These are phyloP conservation scores for Petrocephalus schoutedeni DNA, from an alignment of 2,797 vertebrate genomes.

Conservation along the genomic window DNA sequence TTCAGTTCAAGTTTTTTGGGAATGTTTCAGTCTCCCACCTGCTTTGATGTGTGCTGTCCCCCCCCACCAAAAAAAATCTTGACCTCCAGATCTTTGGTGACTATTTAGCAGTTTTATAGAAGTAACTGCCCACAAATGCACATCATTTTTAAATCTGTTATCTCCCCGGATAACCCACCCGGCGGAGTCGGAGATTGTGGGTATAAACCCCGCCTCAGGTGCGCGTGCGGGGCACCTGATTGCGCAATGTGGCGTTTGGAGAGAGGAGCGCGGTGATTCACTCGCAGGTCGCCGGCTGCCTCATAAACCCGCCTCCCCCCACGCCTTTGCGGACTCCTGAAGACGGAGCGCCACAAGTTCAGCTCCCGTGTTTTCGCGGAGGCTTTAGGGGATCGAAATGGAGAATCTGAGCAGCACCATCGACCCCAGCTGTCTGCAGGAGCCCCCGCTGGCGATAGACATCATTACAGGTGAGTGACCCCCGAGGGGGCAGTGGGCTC, in stretches of 20 bases:
- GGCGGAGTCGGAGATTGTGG: background rate
- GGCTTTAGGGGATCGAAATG: conserved; percentile 31
- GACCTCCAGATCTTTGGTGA: background rate
- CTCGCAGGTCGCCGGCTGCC: background rate
- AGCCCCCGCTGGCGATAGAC: conserved; percentile 64
- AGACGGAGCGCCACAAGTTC: background rate
- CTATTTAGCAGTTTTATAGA: background rate
- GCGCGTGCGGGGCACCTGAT: background rate
- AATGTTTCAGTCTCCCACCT: background rate
- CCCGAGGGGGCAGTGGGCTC: background rate
- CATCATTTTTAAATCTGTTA: background rate
- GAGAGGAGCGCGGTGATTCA: background rate
- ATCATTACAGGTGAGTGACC: conserved; percentile 65
- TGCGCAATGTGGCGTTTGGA: background rate
- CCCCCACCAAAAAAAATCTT: background rate
- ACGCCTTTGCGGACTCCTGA: background rate
- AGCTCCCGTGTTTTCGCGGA: background rate
- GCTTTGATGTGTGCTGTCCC: background rate
- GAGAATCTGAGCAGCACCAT: conserved; percentile 51
- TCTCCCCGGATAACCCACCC: background rate
- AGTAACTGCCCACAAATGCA: background rate
- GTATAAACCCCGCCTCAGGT: background rate
- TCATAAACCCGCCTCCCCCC: background rate
- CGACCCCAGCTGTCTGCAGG: conserved; percentile 56
- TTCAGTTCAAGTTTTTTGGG: too few relatives aligned